Evolutionary conservation across 2,797 vertebrate genomes (phyloP), one percentile per base, ranked within the genome.

Genomic region (Sebastes iracundus): DNA sequence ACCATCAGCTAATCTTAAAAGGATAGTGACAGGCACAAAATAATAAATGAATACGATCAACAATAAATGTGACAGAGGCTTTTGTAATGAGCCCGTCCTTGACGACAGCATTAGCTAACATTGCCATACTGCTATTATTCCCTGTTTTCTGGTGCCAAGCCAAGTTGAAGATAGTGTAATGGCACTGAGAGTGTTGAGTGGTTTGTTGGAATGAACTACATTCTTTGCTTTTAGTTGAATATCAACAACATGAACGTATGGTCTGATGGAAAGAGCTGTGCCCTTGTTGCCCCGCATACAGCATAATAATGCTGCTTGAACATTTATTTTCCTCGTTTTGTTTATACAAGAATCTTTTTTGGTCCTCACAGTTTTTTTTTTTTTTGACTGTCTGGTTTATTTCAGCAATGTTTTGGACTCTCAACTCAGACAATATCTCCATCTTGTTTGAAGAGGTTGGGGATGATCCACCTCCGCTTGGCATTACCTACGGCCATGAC

Each of bases 121-220:
- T 72, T 62, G 64, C 28, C 75, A 59, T 53, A 46, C 65, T 53
- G 60, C 7, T 83, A 46, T 84, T 87, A 69, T 80, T 81, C 63
- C 64, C 38, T 78, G 33, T 75, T 70, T 75, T 63, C 71, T 87
- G 88, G 72, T 86, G 58, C 69, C 35, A 38, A 55, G 85, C 79
- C 83, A 84, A 75, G 59, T 6, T 73, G 56, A 81, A 82, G 78
- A 80, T 61, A 78, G 82, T 83, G 68, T 85, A 75, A 83, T 87
- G 72, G 71, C 59, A 28, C 65, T 59, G 68, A 72, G 81, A 72
- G 81, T 61, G 81, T 73, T 90, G 86, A 92, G 89, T 88, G 90
- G 67, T 85, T 87, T 87, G 85, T 83, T 93, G 86, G 87, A 91
- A 71, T 81, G 80, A 84, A 73, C 42, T 58, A 33, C 71, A 77